Base-by-base conservation (phyloP, 2,113 vertebrate species). In the Catharus fuscescens region DNA sequence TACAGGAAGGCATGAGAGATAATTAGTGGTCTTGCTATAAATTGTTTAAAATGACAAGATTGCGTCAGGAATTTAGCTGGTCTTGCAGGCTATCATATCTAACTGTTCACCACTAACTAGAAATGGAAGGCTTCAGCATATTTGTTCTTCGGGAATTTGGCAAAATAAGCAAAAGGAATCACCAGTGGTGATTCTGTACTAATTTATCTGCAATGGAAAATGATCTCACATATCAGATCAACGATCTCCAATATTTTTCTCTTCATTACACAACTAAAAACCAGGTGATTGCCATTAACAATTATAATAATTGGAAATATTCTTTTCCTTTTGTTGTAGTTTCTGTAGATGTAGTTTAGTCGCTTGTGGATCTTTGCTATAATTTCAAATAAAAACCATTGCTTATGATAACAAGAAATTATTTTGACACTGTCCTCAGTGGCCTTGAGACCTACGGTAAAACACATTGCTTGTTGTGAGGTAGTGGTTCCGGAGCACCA, bases 181-280 rank as follows among this genome's bases (percentile, higher is more conserved):
- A 32, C 10, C 11, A 38, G 8, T 0, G 0, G 28, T 50, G 18
- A 8, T 73, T 82, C 34, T 34, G 24, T 54, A 29, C 12, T 72
- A 47, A 72, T 36, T 42, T 38, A 16, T 25, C 56, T 69, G 34
- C 12, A 36, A 8, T 50, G 21, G 16, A 78, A 79, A 70, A 50
- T 40, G 8, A 70, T 18, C 10, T 79, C 24, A 44, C 4, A 12
- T 70, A 32, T 32, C 32, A 53, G 28, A 42, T 36, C 52, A 56
- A 26, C 5, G 8, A 25, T 12, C 4, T 52, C 8, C 6, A n/a
- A 9, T 48, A 42, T 32, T 80, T 79, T 71, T 67, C 42, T 34
- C 13, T 4, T 81, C 24, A 34, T 77, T 77, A 40, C 32, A 20
- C 15, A 57, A n/a, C 5, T 14, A 26, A 57, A 93, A 53, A 25